Conservation (phyloP, 1,140 invertebrate species). For the Lucilia sericata region DNA sequence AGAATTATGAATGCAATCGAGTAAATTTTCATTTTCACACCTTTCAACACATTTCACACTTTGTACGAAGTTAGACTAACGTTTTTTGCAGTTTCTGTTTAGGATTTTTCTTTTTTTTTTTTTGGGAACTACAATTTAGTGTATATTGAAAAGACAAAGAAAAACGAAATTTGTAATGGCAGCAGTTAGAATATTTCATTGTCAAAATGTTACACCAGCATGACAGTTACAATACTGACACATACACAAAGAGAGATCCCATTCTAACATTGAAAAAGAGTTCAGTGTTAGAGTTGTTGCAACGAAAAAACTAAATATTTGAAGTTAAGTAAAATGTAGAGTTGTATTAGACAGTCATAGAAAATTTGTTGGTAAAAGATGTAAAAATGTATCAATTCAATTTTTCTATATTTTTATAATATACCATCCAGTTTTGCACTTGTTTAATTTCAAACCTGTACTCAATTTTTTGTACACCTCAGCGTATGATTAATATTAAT, state of each 20-base stretch:
- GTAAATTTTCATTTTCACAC: conserved; percentile 67
- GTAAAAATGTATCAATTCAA: too few species aligned
- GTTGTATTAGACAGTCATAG: background rate
- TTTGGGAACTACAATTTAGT: conserved; percentile 4
- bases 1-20: conserved; percentile 64
- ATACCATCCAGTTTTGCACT: too few species aligned
- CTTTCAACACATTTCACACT: conserved; percentile 66
- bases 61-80: conserved; percentile 60
- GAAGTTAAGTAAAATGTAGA: background rate
- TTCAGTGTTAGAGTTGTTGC: background rate
- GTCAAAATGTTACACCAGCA: conserved; percentile 7
- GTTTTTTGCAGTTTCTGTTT: background rate
- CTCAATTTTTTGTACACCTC: background rate
- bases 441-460: too few species aligned
- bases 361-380: background rate
- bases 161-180: background rate
- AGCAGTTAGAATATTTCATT: conserved; percentile 30
- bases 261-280: conserved; percentile 5
- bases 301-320: background rate
- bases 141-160: conserved; percentile 24
- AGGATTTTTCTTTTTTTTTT: background rate
- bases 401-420: too few species aligned
- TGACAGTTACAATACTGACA: background rate
- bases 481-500: background rate
- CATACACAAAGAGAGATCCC: too few species aligned